A percentile compares a stretch with the other conserved stretches of the same genome.
phyloP scores from a whole-genome alignment of 2,888 invertebrate species.

The Machimus rusticus region DNA sequence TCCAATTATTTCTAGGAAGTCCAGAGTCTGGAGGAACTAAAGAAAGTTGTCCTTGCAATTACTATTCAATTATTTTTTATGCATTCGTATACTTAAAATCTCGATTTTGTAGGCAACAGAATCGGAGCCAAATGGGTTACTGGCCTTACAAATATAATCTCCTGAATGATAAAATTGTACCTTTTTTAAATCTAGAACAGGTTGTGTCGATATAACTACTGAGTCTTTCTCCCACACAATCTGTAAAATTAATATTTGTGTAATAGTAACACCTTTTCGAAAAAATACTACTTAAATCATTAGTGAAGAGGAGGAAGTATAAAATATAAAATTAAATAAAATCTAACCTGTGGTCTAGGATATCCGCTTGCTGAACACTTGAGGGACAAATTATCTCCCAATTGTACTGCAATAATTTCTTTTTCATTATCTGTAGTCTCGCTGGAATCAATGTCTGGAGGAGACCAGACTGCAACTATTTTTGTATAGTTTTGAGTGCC shows the following conservation, averaged over 20 bases:
- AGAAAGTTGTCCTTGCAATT: neutral
- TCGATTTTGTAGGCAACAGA: slow-evolving; percentile 65
- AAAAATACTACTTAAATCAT: neutral
- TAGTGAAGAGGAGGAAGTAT: neutral
- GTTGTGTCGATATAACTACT: slow-evolving; percentile 37
- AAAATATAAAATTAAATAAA: neutral
- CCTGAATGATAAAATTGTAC: slow-evolving; percentile 62
- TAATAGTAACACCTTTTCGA: neutral
- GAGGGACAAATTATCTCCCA: slow-evolving; percentile 75
- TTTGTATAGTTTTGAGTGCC: slow-evolving; percentile 66
- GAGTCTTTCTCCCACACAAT: slow-evolving; percentile 45
- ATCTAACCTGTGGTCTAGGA: slow-evolving; percentile 62
- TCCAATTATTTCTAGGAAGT: slow-evolving; percentile 42
- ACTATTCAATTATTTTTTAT: neutral
- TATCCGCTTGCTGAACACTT: slow-evolving; percentile 71
- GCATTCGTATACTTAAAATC: slow-evolving; percentile 61
- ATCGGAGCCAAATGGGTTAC: slow-evolving; percentile 68
- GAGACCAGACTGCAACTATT: slow-evolving; percentile 66
- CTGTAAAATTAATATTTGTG: slow-evolving; percentile 14
- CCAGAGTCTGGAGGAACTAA: slow-evolving; percentile 43
- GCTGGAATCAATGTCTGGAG: slow-evolving; percentile 57
- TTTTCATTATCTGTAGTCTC: neutral
- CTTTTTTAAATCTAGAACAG: slow-evolving; percentile 51
- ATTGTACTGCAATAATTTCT: slow-evolving; percentile 36
- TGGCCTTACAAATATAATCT: slow-evolving; percentile 68